Base-by-base conservation (phyloP, 2,113 vertebrate genomes). In the Lophius piscatorius region DNA sequence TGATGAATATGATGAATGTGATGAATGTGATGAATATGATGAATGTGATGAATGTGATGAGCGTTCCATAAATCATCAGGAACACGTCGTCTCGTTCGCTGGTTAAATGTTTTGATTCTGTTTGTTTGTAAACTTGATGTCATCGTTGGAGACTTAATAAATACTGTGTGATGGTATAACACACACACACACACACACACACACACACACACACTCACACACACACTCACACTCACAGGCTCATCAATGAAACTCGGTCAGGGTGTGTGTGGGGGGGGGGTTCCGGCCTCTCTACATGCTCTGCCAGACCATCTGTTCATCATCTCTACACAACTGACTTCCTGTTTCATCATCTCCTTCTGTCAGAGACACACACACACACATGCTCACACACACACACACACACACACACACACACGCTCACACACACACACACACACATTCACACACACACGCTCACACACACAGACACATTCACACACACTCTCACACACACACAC, bases 221-320 rank as follows among this genome's bases (percentile, higher is more conserved):
- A 44, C 74, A 64, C 36, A 50, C 50, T 39, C 47, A 56, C 70
- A 36, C 52, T 44, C 49, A 7, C 4, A 5, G 41, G 66, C 67
- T 80, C 76, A 81, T 85, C 76, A 76, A 70, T 81, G 83, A 74
- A 85, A 80, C 74, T 82, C 74, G 74, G 77, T 85, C 61, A 67
- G 76, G 50, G 73, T 28, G n/a, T n/a, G n/a, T 28, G 71, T 81
- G 58, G 64, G 74, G 59, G 49, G 40, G 70, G 74, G 64, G 68
- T 74, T 83, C 74, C 74, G 74, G 80, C 80, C 83, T 76, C 78
- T 76, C 78, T 74, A 73, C 76, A 50, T 71, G 73, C 62, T 82
- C 79, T 82, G 69, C 77, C 80, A 69, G 58, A 49, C 88, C 84
- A 87, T 88, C 86, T 87, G 86, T 83, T 87, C 77, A 42, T 55